phyloP scores from a whole-genome alignment of 2,797 vertebrate genomes.

The Sarcoramphus papa region DNA sequence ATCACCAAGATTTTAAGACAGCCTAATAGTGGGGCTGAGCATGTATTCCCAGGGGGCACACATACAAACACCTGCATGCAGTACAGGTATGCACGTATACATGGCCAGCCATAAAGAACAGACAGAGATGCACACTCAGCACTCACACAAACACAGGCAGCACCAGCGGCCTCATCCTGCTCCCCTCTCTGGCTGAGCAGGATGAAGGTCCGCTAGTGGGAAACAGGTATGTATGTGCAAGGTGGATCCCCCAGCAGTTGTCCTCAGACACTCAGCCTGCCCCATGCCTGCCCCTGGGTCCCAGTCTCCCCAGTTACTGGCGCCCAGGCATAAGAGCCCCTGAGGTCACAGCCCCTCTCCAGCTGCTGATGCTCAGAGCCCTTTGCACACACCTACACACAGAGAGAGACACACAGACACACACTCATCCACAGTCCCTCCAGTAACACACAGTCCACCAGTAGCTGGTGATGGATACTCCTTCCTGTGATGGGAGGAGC shows the following conservation, averaged over 20 bases:
- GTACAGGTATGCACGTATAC: rapidly evolving
- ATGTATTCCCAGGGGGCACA: background rate
- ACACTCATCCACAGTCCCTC: too few species aligned
- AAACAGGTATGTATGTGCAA: background rate
- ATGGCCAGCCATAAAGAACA: background rate
- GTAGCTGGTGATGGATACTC: background rate
- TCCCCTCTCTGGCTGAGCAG: background rate
- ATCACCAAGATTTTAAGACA: background rate
- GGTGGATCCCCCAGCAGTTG: background rate
- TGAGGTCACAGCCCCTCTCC: background rate
- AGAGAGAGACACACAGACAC: too few species aligned
- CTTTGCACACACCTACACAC: background rate
- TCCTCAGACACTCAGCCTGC: background rate
- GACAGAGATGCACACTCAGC: background rate
- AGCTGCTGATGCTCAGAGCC: background rate
- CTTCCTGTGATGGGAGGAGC: background rate
- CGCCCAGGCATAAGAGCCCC: background rate
- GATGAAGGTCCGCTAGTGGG: background rate
- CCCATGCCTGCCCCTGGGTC: background rate
- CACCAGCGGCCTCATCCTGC: background rate
- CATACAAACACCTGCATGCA: background rate
- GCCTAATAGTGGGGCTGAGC: background rate
- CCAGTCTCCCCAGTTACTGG: background rate
- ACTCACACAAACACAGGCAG: background rate
- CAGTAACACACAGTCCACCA: too few species aligned